Evolutionary conservation across 2,888 invertebrate species (phyloP).

Genomic region (Tenthredo mesomela): DNA sequence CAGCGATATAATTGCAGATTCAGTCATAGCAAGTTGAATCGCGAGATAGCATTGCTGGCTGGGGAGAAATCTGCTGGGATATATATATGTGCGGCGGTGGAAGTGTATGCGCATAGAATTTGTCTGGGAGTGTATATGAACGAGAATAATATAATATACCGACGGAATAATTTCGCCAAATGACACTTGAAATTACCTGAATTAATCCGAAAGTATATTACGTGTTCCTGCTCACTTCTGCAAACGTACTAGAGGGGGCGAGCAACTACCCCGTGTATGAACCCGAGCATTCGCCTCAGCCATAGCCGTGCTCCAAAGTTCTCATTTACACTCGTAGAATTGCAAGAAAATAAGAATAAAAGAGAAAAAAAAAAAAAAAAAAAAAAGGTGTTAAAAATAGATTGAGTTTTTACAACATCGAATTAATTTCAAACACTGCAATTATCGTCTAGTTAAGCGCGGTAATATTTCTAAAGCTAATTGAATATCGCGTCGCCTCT

Average conservation of each 20-base stretch:
- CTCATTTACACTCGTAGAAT: constrained; percentile 20
- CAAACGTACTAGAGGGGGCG: constrained; percentile 6
- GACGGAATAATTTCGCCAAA: constrained; percentile 58
- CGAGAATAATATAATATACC: constrained; percentile 52
- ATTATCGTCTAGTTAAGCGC: constrained; percentile 49
- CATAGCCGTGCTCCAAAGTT: background rate
- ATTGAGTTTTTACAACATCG: constrained; percentile 55
- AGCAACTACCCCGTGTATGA: background rate
- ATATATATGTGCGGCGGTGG: background rate
- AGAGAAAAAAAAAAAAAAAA: background rate
- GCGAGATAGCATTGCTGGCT: constrained; percentile 23
- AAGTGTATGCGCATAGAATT: background rate
- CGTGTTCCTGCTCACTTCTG: constrained; percentile 45
- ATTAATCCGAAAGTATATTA: constrained; percentile 60
- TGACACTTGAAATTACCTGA: constrained; percentile 60
- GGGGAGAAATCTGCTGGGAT: constrained; percentile 26
- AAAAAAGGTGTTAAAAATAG: constrained; percentile 11
- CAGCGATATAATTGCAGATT: constrained; percentile 35
- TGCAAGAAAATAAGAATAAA: background rate
- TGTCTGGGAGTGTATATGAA: constrained; percentile 22
- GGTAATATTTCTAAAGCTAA: constrained; percentile 45
- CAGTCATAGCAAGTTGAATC: constrained; percentile 14
- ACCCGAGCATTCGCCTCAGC: background rate
- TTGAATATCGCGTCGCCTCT: constrained; percentile 42
- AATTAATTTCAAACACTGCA: constrained; percentile 54